Evolutionary conservation across 2,113 vertebrate species (phyloP).

Genomic region (Lonchura striata): DNA sequence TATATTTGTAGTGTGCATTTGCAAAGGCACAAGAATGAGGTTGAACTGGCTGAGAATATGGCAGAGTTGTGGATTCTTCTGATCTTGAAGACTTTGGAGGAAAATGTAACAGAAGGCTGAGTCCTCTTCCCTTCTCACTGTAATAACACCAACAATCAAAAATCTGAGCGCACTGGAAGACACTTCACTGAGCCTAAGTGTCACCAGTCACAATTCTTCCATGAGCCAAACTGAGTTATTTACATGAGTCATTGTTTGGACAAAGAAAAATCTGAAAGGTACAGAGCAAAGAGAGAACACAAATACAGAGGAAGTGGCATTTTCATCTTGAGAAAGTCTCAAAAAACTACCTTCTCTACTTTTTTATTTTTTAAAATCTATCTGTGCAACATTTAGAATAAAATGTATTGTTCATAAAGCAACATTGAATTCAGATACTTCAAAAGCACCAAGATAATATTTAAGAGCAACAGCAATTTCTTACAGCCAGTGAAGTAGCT

Average conservation of each 20-base stretch:
- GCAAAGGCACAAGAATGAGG: neutral
- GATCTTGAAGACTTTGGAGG: neutral
- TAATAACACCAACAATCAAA: fast-evolving
- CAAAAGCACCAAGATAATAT: neutral
- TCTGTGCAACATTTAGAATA: neutral
- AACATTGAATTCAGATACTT: neutral
- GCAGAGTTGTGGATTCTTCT: neutral
- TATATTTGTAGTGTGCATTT: neutral
- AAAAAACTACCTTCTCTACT: neutral
- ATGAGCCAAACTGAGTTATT: neutral
- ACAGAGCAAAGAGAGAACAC: neutral
- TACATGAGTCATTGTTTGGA: neutral
- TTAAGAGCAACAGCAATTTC: neutral
- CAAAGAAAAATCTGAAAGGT: neutral
- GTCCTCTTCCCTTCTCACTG: neutral
- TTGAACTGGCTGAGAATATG: neutral
- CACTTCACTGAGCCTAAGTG: neutral
- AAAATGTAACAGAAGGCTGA: neutral
- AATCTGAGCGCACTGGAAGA: neutral
- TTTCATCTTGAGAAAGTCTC: neutral
- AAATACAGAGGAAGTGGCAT: neutral
- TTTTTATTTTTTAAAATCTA: neutral
- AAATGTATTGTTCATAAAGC: neutral
- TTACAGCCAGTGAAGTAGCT: neutral
- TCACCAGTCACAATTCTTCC: neutral